Percentiles rank a stretch among this genome's conserved stretches.
phyloP scores from a whole-genome alignment of 1,140 invertebrate genomes.

The Lepidurus apus region DNA sequence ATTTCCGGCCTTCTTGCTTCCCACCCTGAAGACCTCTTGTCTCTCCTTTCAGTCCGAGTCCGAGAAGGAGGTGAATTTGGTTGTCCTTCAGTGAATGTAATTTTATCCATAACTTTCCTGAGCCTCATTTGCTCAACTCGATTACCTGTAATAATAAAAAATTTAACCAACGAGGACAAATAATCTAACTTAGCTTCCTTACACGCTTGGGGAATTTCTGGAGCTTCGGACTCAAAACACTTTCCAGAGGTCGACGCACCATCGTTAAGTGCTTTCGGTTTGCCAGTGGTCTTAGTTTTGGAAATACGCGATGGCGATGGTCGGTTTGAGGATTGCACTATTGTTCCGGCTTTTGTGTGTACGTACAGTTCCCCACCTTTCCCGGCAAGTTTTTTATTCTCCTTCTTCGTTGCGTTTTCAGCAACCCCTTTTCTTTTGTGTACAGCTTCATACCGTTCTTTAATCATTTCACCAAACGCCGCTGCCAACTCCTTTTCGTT shows the following conservation, averaged over 20 bases:
- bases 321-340: not conserved
- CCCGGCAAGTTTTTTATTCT: not conserved
- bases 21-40: not conserved
- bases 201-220: not conserved
- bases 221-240: not conserved
- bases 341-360: not conserved
- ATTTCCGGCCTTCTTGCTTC: not conserved
- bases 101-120: not conserved
- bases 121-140: not conserved
- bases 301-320: not conserved
- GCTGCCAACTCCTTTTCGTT: not conserved
- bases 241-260: not conserved
- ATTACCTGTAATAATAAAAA: not conserved
- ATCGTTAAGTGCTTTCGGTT: not conserved
- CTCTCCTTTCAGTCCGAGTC: not conserved
- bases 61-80: not conserved
- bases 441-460: not conserved
- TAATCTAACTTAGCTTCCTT: not conserved
- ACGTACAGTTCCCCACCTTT: not conserved
- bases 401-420: not conserved
- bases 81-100: not conserved
- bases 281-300: not conserved
- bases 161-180: not conserved
- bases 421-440: not conserved
- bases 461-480: not conserved